phyloP scores from a whole-genome alignment of 2,888 invertebrate genomes.

The Euplagia quadripunctaria region DNA sequence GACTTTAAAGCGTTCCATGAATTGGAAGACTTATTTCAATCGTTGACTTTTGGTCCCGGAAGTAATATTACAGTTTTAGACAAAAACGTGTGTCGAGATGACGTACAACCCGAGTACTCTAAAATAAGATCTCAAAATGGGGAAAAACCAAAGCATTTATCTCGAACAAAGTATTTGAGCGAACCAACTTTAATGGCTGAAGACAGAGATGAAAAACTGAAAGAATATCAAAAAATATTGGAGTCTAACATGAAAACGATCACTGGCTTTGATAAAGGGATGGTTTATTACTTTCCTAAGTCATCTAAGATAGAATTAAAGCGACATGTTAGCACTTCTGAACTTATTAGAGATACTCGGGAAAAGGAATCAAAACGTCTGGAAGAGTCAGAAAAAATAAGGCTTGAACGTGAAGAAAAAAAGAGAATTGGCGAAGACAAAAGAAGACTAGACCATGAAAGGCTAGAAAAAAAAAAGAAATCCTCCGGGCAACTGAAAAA shows the following conservation, averaged over 20 bases:
- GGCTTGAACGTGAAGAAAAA: not conserved
- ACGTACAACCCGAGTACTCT: not conserved
- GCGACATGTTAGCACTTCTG: conserved; percentile 4
- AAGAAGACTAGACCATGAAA: not conserved
- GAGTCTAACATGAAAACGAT: not conserved
- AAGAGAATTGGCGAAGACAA: conserved; percentile 4
- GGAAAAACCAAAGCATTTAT: not conserved
- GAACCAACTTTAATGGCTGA: not conserved
- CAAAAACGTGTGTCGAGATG: not conserved
- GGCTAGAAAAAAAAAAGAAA: not conserved
- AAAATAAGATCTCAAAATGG: not conserved
- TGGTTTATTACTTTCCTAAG: conserved; percentile 10
- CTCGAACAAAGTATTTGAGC: not conserved
- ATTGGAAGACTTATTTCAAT: conserved; percentile 9
- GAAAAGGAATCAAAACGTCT: not conserved
- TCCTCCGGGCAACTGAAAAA: not conserved
- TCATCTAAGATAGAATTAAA: conserved; percentile 3
- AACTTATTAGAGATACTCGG: conserved; percentile 8
- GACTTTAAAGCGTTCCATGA: conserved; percentile 1
- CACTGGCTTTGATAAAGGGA: conserved; percentile 10
- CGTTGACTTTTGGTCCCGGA: not conserved
- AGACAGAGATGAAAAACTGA: conserved; percentile 6
- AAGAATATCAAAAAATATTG: conserved; percentile 9
- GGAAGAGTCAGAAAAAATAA: not conserved
- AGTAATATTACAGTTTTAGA: not conserved